These are phyloP conservation scores for Acrocephalus scirpaceus DNA, from an alignment of 2,797 vertebrate genomes.

Conservation along the genomic window DNA sequence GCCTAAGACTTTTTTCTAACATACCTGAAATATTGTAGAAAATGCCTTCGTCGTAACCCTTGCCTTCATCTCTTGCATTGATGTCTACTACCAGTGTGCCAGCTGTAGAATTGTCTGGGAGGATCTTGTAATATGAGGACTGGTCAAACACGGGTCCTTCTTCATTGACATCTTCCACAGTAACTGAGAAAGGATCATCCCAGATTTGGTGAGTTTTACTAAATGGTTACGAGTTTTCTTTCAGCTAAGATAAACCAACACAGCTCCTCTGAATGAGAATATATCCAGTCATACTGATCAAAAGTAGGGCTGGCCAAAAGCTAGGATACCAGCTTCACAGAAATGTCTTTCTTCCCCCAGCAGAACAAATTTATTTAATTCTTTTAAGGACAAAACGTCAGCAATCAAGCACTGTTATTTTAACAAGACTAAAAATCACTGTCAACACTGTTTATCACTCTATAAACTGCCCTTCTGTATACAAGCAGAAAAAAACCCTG, in stretches of 20 bases:
- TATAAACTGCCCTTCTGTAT: not conserved
- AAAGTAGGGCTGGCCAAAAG: not conserved
- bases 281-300: not conserved
- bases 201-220: not conserved
- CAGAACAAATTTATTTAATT: not conserved
- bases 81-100: slow-evolving; percentile 52
- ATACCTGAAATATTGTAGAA: slow-evolving; percentile 65
- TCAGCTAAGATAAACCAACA: not conserved
- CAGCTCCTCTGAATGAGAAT: not conserved
- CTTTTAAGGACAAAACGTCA: not conserved
- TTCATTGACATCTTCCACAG: slow-evolving; percentile 67
- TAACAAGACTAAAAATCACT: not conserved
- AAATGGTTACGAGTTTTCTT: not conserved
- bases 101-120: slow-evolving; percentile 44
- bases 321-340: not conserved
- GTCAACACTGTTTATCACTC: not conserved
- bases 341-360: not conserved
- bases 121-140: slow-evolving; percentile 39
- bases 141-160: slow-evolving; percentile 56
- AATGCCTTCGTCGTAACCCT: slow-evolving; percentile 57
- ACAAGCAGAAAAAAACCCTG: not conserved
- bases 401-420: not conserved
- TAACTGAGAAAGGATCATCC: slow-evolving; percentile 29
- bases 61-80: slow-evolving; percentile 59
- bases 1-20: not conserved